Evolutionary conservation across 2,888 invertebrate genomes (phyloP).

Genomic region (Trichacis sp.): DNA sequence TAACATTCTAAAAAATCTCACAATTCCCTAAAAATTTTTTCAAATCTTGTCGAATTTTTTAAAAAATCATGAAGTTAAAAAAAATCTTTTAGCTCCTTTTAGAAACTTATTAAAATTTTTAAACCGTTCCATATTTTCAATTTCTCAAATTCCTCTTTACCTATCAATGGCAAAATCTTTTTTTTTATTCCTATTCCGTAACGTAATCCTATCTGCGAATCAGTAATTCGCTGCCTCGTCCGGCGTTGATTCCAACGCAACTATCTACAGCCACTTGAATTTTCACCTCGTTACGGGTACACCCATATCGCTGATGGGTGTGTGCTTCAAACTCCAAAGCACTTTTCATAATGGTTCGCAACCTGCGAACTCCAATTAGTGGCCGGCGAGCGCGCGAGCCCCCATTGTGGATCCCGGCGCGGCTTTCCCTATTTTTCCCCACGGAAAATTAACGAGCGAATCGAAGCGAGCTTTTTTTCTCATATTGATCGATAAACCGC

Average conservation of each 20-base stretch:
- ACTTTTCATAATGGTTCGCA: constrained; percentile 37
- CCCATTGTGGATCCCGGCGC: constrained; percentile 23
- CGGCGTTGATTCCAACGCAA: constrained; percentile 5
- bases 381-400: constrained; percentile 14
- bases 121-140: background rate
- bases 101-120: too few relatives aligned
- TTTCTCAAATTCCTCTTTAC: background rate
- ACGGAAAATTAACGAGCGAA: constrained; percentile 10
- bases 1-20: too few relatives aligned
- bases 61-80: background rate
- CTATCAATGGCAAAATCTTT: too few relatives aligned
- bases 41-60: too few relatives aligned
- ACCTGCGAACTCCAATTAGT: constrained; percentile 35
- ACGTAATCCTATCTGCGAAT: background rate
- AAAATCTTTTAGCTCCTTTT: too few relatives aligned
- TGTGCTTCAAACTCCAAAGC: constrained; percentile 26
- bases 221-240: constrained; percentile 11
- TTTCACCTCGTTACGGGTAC: constrained; percentile 16
- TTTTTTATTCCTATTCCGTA: too few relatives aligned
- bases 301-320: constrained; percentile 4
- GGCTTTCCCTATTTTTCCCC: constrained; percentile 20
- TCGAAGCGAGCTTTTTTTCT: background rate
- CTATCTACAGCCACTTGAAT: constrained; percentile 19
- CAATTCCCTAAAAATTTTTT: too few relatives aligned
- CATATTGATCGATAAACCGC: background rate